Evolutionary conservation across 2,888 invertebrate genomes (phyloP).

Genomic region (Blastobasis lacticolella): DNA sequence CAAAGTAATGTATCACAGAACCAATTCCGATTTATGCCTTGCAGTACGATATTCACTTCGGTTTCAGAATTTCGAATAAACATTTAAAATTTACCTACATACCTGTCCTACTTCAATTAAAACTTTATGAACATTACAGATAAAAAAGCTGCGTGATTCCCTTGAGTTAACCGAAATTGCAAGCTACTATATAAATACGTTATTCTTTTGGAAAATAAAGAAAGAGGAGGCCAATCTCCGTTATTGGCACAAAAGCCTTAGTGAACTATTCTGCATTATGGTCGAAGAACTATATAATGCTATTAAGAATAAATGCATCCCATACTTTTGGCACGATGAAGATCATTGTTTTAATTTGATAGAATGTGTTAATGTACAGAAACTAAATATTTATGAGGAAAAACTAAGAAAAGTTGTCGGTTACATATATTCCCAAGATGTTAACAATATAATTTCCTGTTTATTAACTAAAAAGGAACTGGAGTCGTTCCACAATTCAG

Average conservation of each 20-base stretch:
- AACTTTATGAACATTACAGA: slow-evolving; percentile 21
- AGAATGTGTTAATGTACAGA: slow-evolving; percentile 34
- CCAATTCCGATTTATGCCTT: too few relatives aligned
- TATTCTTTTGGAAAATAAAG: slow-evolving; percentile 58
- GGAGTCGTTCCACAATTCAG: slow-evolving; percentile 34
- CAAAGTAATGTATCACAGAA: too few relatives aligned
- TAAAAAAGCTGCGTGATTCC: slow-evolving; percentile 68
- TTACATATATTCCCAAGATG: slow-evolving; percentile 42
- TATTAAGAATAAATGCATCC: slow-evolving; percentile 36
- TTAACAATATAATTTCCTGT: slow-evolving; percentile 31
- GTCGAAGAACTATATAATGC: slow-evolving; percentile 42
- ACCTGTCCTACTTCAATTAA: too few relatives aligned
- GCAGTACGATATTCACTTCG: too few relatives aligned
- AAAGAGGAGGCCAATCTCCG: slow-evolving; percentile 31
- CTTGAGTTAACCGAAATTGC: slow-evolving; percentile 56
- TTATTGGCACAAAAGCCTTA: slow-evolving; percentile 48
- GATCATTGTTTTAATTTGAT: slow-evolving; percentile 38
- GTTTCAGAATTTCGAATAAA: too few relatives aligned
- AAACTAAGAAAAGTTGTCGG: slow-evolving; percentile 48
- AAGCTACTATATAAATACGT: slow-evolving; percentile 75
- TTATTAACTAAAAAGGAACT: slow-evolving; percentile 41
- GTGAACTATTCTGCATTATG: slow-evolving; percentile 43
- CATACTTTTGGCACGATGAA: slow-evolving; percentile 50
- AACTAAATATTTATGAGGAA: slow-evolving; percentile 40
- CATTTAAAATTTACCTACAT: too few relatives aligned